Base-by-base conservation (phyloP, 1,140 invertebrate genomes). In the Meloidogyne hapla region DNA sequence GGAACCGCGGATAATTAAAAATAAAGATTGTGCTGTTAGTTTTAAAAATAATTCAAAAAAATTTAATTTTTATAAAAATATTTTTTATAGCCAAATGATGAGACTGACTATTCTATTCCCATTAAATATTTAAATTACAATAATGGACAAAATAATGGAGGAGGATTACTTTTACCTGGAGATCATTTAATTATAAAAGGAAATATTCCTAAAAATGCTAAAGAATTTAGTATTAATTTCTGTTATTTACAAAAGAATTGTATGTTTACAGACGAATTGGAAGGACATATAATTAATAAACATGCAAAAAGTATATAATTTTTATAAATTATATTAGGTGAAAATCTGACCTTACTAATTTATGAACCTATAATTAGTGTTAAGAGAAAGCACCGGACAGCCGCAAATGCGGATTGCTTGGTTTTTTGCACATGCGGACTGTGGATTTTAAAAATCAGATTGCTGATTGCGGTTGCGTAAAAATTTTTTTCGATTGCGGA, bases 81-180 rank as follows among this genome's bases (percentile, higher is more conserved):
- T 56, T 56, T 56, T 56, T 48, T 56, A n/a, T n/a, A 56, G 48
- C 4, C 1, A n/a, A n/a, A n/a, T 8, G 6, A 13, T 15, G n/a
- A n/a, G n/a, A 56, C 18, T 2, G 48, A 56, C n/a, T 56, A 56
- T 56, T 56, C 48, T 6, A 6, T 56, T n/a, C n/a, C 48, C 4
- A 56, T 56, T 56, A 56, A 56, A n/a, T 56, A 56, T 56, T 56
- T 56, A 56, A 56, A 56, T 56, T 56, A 56, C n/a, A n/a, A n/a
- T 56, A n/a, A 56, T 56, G 33, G 33, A 33, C 4, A 33, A 33
- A 33, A 21, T n/a, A 10, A 10, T 10, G 12, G 12, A n/a, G 18
- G 18, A 6, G 48, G 48, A n/a, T 56, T 56, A 56, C n/a, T 56
- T n/a, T 56, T n/a, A n/a, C 48, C 48, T 56, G 48, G 48, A 56